phyloP scores from a whole-genome alignment of 1,140 invertebrate genomes.

The Trachymyrmex cornetzi region DNA sequence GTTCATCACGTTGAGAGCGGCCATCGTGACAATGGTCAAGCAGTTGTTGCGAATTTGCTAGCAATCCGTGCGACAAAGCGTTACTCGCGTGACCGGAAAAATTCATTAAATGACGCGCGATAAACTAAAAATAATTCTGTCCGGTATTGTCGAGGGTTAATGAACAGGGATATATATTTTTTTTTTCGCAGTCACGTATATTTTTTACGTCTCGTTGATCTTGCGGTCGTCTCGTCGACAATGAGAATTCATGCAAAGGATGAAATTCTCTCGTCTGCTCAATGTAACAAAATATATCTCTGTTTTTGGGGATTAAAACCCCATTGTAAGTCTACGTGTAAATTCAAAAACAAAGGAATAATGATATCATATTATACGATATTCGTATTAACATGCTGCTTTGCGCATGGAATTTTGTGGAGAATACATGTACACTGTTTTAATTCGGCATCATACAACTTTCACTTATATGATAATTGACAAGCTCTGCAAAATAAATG shows the following conservation, averaged over 20 bases:
- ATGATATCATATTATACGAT: constrained; percentile 24
- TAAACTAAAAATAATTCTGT: constrained; percentile 70
- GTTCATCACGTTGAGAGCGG: constrained; percentile 45
- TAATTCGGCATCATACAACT: no score
- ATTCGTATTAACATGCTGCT: not conserved
- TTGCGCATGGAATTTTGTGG: not conserved
- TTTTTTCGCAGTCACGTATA: not conserved
- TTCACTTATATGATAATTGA: constrained; percentile 17
- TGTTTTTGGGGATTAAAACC: constrained; percentile 27
- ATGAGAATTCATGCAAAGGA: not conserved
- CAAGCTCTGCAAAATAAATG: not conserved
- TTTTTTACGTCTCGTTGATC: constrained; percentile 37
- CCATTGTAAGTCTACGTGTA: not conserved
- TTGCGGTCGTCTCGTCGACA: not conserved
- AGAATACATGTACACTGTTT: not conserved
- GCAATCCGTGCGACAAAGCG: constrained; percentile 47
- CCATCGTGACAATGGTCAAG: constrained; percentile 49
- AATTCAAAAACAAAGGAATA: constrained; percentile 34
- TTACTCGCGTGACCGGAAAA: constrained; percentile 39
- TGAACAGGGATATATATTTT: constrained; percentile 29
- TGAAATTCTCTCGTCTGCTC: not conserved
- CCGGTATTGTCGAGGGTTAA: constrained; percentile 52
- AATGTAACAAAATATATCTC: constrained; percentile 5
- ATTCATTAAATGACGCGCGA: constrained; percentile 53
- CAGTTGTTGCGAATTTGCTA: constrained; percentile 48